phyloP scores from a whole-genome alignment of 1,140 invertebrate species.

The Dysdera silvatica region DNA sequence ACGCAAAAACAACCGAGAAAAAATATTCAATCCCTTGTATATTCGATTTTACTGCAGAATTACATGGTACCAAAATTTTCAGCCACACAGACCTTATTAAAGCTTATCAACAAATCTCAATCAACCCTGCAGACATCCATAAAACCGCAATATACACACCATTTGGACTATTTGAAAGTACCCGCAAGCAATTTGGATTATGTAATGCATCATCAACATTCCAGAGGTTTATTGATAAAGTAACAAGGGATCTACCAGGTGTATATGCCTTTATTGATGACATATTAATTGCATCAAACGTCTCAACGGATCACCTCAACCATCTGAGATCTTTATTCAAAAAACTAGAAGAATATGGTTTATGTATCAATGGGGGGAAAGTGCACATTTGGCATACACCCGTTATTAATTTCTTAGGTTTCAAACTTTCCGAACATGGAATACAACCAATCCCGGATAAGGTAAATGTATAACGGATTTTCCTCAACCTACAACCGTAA shows the following conservation, averaged over 20 bases:
- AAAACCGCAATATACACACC: conserved; percentile 35
- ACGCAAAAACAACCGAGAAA: too few species aligned
- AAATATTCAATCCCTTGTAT: too few species aligned
- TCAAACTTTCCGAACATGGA: not conserved
- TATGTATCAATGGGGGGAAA: conserved; percentile 37
- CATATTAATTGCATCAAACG: not conserved
- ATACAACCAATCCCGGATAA: conserved; percentile 8
- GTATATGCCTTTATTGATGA: conserved; percentile 1
- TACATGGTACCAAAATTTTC: conserved; percentile 25
- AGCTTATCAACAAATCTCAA: conserved; percentile 32
- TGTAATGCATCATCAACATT: conserved; percentile 34
- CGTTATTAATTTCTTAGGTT: conserved; percentile 18
- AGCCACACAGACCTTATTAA: conserved; percentile 27
- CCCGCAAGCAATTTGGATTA: conserved; percentile 37
- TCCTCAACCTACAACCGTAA: conserved; percentile 37
- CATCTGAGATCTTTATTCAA: not conserved
- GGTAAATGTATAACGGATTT: conserved; percentile 19
- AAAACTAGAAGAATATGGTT: not conserved
- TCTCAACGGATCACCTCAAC: too few species aligned
- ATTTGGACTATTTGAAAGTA: conserved; percentile 33
- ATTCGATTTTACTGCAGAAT: conserved; percentile 24
- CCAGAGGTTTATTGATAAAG: too few species aligned
- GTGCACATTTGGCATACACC: conserved; percentile 8
- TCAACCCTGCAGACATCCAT: not conserved
- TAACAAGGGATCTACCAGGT: not conserved